phyloP scores from a whole-genome alignment of 2,888 invertebrate genomes.

The Rotaria sp. region DNA sequence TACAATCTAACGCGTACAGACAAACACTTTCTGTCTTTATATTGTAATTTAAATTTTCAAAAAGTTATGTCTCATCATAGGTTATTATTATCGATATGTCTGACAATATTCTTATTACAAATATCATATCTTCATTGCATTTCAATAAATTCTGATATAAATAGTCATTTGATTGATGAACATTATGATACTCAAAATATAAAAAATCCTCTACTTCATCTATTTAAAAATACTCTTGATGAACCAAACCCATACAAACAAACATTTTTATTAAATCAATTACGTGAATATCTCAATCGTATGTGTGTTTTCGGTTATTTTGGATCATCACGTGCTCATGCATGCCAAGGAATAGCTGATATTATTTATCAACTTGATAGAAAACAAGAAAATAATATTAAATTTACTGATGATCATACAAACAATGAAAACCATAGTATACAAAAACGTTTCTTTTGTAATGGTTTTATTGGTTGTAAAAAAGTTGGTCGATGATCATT shows the following conservation, averaged over 20 bases:
- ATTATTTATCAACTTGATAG: background rate
- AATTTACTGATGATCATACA: background rate
- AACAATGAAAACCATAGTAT: background rate
- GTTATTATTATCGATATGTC: background rate
- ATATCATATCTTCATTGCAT: background rate
- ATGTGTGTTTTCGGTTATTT: background rate
- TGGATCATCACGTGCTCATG: background rate
- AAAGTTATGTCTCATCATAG: background rate
- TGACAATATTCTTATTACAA: background rate
- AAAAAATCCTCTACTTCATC: background rate
- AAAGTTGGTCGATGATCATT: background rate
- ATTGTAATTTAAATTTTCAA: background rate
- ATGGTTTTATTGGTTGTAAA: slow-evolving; percentile 22
- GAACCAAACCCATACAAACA: background rate
- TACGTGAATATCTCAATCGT: background rate
- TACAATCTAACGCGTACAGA: background rate
- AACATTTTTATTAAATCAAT: background rate
- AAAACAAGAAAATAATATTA: background rate
- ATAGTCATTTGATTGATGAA: background rate
- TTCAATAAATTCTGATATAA: background rate
- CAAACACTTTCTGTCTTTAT: background rate
- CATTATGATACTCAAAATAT: background rate
- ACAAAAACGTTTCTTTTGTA: slow-evolving; percentile 25
- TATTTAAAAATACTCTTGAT: background rate
- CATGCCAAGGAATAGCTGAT: background rate